Evolutionary conservation across 2,797 vertebrate species (phyloP).

Genomic region (Adrianichthys oophorus): DNA sequence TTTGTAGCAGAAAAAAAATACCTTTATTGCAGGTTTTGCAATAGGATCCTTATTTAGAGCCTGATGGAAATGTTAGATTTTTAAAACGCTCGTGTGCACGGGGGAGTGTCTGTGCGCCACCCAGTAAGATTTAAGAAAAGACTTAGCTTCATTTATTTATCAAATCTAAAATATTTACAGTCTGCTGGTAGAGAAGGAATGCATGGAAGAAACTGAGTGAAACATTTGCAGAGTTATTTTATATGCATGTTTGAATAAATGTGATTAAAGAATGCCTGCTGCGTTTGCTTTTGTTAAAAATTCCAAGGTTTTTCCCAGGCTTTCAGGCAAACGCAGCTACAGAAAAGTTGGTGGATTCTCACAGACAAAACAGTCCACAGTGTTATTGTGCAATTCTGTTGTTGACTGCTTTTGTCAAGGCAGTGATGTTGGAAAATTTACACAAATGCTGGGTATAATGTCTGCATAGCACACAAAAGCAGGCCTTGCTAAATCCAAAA

Average conservation of each 20-base stretch:
- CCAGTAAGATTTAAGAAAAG: slow-evolving; percentile 62
- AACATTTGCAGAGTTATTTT: slow-evolving; percentile 61
- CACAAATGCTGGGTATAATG: slow-evolving; percentile 24
- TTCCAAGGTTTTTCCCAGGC: slow-evolving; percentile 44
- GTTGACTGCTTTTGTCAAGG: slow-evolving; percentile 21
- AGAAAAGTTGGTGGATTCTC: slow-evolving; percentile 23
- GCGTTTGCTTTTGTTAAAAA: slow-evolving; percentile 51
- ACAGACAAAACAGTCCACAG: slow-evolving; percentile 43
- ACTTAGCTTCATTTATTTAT: slow-evolving; percentile 79
- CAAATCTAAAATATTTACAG: slow-evolving; percentile 75
- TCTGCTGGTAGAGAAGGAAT: slow-evolving; percentile 63
- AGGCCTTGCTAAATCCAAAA: slow-evolving; percentile 4
- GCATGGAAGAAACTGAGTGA: slow-evolving; percentile 64
- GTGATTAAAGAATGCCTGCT: slow-evolving; percentile 57
- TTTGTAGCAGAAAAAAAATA: background rate
- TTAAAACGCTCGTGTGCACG: slow-evolving; percentile 50
- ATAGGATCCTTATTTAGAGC: slow-evolving; percentile 43
- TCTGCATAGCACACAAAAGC: slow-evolving; percentile 11
- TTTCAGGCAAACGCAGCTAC: slow-evolving; percentile 43
- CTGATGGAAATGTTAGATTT: slow-evolving; percentile 31
- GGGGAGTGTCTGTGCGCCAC: slow-evolving; percentile 33
- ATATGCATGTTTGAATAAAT: slow-evolving; percentile 57
- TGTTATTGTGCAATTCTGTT: slow-evolving; percentile 32
- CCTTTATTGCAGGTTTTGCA: slow-evolving; percentile 27
- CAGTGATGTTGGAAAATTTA: slow-evolving; percentile 21